Evolutionary conservation across 2,888 invertebrate species (phyloP), one percentile per base, ranked within the genome.

Genomic region (Myathropa florea): DNA sequence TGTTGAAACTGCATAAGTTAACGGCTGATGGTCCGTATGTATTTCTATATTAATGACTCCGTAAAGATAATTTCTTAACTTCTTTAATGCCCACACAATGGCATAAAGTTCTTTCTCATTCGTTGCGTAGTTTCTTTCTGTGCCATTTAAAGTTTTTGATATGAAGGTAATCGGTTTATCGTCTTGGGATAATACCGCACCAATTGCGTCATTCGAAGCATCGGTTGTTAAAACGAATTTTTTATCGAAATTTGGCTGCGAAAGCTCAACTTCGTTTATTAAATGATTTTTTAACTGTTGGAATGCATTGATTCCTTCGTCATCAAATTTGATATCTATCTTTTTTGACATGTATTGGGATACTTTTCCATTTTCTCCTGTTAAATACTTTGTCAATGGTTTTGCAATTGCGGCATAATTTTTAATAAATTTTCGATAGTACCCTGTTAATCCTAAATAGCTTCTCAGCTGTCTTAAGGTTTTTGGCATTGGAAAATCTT

Each of bases 101-200:
- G 90, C 90, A 36, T 91, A 76, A 2, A 92, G 76, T 88, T 92
- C 91, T 65, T 91, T 91, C 80, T 92, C 91, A n/a, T 91, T 90
- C 0, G 89, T 89, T 0, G 89, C 88, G 59, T 90, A 91, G 39
- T 89, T 90, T 39, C 36, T 65, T 88, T 91, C 89, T 0, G 89
- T 85, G 46, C 75, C 33, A n/a, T 78, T 89, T 77, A 89, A 70
- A 0, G 89, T 91, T 26, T 91, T 88, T 36, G 90, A 91, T 3
- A 90, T 85, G 60, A 89, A 91, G 21, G 89, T 89, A 9, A 91
- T 88, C 0, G 90, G 90, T 63, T 88, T 75, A 78, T 88, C 84
- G n/a, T 88, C 89, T 86, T 91, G 91, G 2, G 26, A 26, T 2
- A 26, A 26, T n/a, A n/a, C n/a, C n/a, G 26, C 26, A 3, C 26